These are phyloP conservation scores for Panagrolaimus sp. DNA, from an alignment of 1,140 invertebrate genomes.

Conservation along the genomic window DNA sequence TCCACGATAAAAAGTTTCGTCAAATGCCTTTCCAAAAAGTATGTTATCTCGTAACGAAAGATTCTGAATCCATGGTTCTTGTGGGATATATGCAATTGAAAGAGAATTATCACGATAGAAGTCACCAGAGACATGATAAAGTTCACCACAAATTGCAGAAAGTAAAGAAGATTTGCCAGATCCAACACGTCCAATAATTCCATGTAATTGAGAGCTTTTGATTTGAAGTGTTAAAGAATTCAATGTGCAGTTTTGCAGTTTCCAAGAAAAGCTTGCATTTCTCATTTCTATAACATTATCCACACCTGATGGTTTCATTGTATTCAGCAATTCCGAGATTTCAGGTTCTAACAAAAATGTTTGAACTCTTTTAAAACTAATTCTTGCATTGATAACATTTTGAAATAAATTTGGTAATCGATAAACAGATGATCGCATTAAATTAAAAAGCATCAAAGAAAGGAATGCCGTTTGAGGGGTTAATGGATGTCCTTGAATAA, in stretches of 20 bases:
- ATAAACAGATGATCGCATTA: not conserved
- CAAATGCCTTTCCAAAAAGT: slow-evolving; percentile 68
- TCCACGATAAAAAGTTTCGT: slow-evolving; percentile 58
- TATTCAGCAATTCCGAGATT: slow-evolving; percentile 19
- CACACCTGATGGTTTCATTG: not conserved
- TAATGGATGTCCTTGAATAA: slow-evolving; percentile 59
- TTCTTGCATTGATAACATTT: not conserved
- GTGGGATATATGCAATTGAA: slow-evolving; percentile 69
- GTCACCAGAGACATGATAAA: not conserved
- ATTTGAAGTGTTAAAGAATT: slow-evolving; percentile 34
- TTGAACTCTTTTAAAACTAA: slow-evolving; percentile 14
- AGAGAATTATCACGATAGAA: not conserved
- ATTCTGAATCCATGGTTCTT: slow-evolving; percentile 77
- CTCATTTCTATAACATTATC: slow-evolving; percentile 16
- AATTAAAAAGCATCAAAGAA: slow-evolving; percentile 59
- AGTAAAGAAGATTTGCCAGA: slow-evolving; percentile 66
- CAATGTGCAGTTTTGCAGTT: no score
- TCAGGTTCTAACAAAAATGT: slow-evolving; percentile 28
- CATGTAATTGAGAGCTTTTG: slow-evolving; percentile 65
- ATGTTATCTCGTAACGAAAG: slow-evolving; percentile 75
- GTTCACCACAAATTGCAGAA: slow-evolving; percentile 21
- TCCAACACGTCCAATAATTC: slow-evolving; percentile 72
- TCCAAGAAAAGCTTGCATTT: slow-evolving; percentile 36
- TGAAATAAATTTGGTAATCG: not conserved
- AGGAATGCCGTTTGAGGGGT: slow-evolving; percentile 67